Base-by-base conservation (phyloP, 2,888 invertebrate species). In the Phlogophora meticulosa region DNA sequence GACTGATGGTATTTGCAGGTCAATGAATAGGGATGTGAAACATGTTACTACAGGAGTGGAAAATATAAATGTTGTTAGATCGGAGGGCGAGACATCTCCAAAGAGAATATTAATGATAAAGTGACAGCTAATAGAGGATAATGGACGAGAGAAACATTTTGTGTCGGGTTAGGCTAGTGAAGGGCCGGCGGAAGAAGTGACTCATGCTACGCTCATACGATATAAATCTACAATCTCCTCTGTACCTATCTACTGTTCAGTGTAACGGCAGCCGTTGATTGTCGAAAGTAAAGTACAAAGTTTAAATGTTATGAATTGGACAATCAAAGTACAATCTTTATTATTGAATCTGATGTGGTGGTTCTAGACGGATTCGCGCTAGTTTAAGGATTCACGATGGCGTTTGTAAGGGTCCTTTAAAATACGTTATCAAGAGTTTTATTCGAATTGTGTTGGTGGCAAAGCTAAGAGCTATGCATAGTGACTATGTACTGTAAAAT, bases 251-350 rank as follows among this genome's bases (percentile, higher is more conserved):
- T 43, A 45, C 22, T 36, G 34, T 66, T 65, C 60, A 53, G 51
- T 36, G 49, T 7, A 17, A 46, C 32, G 52, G 60, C 57, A 57
- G 59, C 66, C n/a, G 60, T 34, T 57, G 62, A 53, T 53, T 46
- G 55, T 72, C 32, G 32, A 62, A 74, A 74, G 67, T 73, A 78
- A 76, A 76, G 76, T 76, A 76, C 76, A 76, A 76, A 75, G 65
- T 65, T 65, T 56, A 43, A 58, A 58, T 53, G 61, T 59, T 78
- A 73, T 59, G 38, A 78, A 74, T 67, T 76, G 79, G 75, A 78
- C 76, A 67, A 53, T 78, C 43, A 62, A 63, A 73, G 62, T 61
- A 55, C 53, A 40, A 45, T 42, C 34, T 59, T 61, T 73, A 62
- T 66, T 57, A 20, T 72, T 77, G 61, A 72, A 61, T 58, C 49